Percentiles rank a stretch among this genome's conserved stretches.
Conservation (phyloP, 2,888 invertebrate genomes). For the Aphodius sticticus region DNA sequence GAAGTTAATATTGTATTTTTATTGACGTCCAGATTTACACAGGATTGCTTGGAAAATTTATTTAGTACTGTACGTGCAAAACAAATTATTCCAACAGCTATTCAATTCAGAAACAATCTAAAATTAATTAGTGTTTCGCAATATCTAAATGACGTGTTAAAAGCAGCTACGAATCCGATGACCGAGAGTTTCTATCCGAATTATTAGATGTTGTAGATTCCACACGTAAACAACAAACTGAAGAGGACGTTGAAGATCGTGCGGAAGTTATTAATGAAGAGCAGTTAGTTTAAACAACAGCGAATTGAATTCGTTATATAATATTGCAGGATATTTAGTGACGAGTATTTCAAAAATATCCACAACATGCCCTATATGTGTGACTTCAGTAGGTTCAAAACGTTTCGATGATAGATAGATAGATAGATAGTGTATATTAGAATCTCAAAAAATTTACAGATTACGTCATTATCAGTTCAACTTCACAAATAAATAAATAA, state of each 20-base stretch:
- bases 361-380: too few relatives aligned
- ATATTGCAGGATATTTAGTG: conserved; percentile 13
- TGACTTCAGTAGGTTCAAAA: too few relatives aligned
- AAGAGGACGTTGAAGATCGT: too few relatives aligned
- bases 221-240: background rate
- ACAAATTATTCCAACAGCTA: conserved; percentile 32
- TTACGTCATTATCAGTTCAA: too few relatives aligned
- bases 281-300: conserved; percentile 9
- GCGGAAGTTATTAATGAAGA: background rate
- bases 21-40: conserved; percentile 34
- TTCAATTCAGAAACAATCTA: conserved; percentile 10
- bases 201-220: conserved; percentile 5
- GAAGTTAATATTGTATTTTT: conserved; percentile 29
- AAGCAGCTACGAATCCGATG: background rate
- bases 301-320: conserved; percentile 16
- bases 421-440: too few relatives aligned
- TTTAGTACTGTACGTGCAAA: conserved; percentile 33
- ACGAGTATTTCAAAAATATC: background rate
- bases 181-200: conserved; percentile 11
- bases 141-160: conserved; percentile 8
- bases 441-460: too few relatives aligned
- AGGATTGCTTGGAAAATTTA: conserved; percentile 36
- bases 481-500: too few relatives aligned
- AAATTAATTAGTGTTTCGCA: background rate
- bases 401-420: too few relatives aligned